These are phyloP conservation scores for Drosophila antonietae DNA, from an alignment of 2,888 invertebrate species.

Conservation along the genomic window DNA sequence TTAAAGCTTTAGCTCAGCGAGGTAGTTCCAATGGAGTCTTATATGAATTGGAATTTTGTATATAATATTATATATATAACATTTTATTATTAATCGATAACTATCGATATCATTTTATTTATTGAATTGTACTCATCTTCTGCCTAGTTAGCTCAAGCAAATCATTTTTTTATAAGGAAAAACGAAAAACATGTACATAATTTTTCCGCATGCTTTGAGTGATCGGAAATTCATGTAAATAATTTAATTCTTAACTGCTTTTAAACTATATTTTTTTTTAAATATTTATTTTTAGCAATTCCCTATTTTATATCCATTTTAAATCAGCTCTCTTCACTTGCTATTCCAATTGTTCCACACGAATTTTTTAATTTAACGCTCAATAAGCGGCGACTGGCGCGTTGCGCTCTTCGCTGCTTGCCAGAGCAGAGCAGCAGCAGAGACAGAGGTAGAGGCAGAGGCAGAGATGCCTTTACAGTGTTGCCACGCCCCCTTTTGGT, in stretches of 20 bases:
- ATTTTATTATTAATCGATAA: not conserved
- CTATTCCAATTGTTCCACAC: slow-evolving; percentile 45
- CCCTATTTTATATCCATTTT: not conserved
- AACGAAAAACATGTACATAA: too few relatives aligned
- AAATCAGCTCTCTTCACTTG: slow-evolving; percentile 26
- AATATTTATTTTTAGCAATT: not conserved
- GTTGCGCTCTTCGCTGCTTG: slow-evolving; percentile 22
- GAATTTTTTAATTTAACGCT: slow-evolving; percentile 82
- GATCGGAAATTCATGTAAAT: too few relatives aligned
- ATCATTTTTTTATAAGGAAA: too few relatives aligned
- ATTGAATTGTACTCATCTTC: not conserved
- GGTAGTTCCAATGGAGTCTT: not conserved
- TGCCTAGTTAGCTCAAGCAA: not conserved
- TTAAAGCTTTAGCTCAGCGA: not conserved
- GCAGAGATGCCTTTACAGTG: slow-evolving; percentile 23
- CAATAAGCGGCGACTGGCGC: slow-evolving; percentile 76
- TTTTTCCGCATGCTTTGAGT: too few relatives aligned
- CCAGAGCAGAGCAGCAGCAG: not conserved
- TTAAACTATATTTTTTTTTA: not conserved
- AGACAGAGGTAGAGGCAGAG: not conserved
- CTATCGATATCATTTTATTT: not conserved
- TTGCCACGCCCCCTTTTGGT: slow-evolving; percentile 30
- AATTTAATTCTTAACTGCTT: not conserved
- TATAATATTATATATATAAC: not conserved
- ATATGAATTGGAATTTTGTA: not conserved